phyloP scores from a whole-genome alignment of 2,888 invertebrate species.

The Drosophila hamatofila region DNA sequence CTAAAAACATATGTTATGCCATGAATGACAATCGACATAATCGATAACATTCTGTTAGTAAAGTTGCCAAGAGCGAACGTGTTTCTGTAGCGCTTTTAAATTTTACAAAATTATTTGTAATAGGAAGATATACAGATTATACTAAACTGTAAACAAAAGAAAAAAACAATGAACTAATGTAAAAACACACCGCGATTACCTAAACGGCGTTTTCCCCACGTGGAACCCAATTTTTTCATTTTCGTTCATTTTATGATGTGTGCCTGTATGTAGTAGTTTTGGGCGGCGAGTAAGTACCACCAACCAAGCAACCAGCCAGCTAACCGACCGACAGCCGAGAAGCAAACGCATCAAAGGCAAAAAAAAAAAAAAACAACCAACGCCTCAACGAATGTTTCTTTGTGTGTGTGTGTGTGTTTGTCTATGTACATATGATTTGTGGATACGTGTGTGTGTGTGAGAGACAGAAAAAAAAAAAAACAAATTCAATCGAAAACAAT shows the following conservation, averaged over 20 bases:
- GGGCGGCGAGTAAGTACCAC: conserved; percentile 62
- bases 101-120: conserved; percentile 76
- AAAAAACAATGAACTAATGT: conserved; percentile 73
- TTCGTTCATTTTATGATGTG: conserved; percentile 70
- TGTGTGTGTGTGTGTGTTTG: conserved; percentile 3
- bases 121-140: conserved; percentile 48
- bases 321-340: conserved; percentile 42
- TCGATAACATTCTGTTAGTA: conserved; percentile 54
- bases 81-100: conserved; percentile 58
- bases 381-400: conserved; percentile 49
- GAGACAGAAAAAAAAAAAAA: conserved; percentile 15
- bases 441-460: not conserved
- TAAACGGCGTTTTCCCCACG: conserved; percentile 67
- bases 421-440: conserved; percentile 8
- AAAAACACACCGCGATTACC: conserved; percentile 51
- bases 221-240: conserved; percentile 71
- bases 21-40: conserved; percentile 19
- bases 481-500: conserved; percentile 29
- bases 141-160: conserved; percentile 42
- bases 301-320: conserved; percentile 15
- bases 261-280: conserved; percentile 61
- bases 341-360: conserved; percentile 31
- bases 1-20: conserved; percentile 29
- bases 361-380: conserved; percentile 59
- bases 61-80: conserved; percentile 56